Evolutionary conservation across 2,797 vertebrate genomes (phyloP), one percentile per base, ranked within the genome.

Genomic region (Telmatherina bonti): DNA sequence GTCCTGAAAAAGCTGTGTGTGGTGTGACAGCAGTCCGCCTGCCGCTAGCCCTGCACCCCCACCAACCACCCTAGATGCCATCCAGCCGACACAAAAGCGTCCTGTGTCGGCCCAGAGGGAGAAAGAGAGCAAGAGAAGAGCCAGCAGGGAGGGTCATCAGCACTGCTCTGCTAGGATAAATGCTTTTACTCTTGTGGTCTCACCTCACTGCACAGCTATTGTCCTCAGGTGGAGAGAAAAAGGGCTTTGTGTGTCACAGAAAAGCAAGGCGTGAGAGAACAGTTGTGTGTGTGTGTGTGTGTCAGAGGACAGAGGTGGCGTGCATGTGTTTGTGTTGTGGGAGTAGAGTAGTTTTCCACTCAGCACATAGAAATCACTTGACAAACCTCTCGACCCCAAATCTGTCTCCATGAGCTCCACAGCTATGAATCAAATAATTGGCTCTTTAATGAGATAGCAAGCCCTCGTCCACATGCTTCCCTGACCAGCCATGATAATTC

Each of bases 1-100:
- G 88, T 88, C 82, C 88, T 89, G 85, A 92, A 88, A 88, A 86
- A 92, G 86, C 85, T 89, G 85, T 92, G 85, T 87, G 88, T 67
- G 84, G 84, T 85, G 87, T 92, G 91, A 90, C 91, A 91, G 88
- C 74, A 27, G 83, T 85, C 81, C 68, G 73, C 86, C 89, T 49
- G 83, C 85, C 70, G 60, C 72, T 68, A 71, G 64, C 81, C 68
- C 74, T 45, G 36, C 70, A 57, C 20, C 56, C 62, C 27, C 30
- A 61, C 16, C 43, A 26, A 24, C 33, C 61, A 36, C 64, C 49
- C 38, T 55, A 20, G 15, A 78, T 69, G 78, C 70, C 26, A 54
- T 84, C 85, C 85, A 81, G 70, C 67, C 51, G 70, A 87, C 86
- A 90, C 81, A 90, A 88, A 89, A 84, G 84, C 86, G 76, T 87